Evolutionary conservation across 1,140 invertebrate genomes (phyloP), one percentile per base, ranked within the genome.

Genomic region (Luehdorfia chinensis): DNA sequence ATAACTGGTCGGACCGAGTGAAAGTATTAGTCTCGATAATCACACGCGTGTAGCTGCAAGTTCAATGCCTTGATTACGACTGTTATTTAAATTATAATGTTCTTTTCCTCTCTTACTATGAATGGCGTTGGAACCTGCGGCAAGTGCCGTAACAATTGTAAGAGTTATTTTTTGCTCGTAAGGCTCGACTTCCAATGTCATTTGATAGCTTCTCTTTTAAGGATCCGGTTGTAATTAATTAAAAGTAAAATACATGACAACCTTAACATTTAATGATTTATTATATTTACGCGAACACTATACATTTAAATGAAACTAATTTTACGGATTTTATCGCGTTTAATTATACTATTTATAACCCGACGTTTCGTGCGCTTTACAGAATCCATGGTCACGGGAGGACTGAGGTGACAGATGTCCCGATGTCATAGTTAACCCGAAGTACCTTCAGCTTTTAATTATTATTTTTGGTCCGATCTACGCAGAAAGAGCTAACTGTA

Each of bases 51-150:
- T 65, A 62, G 55, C 66, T 31, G 64, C 76, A 84, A 80, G 80
- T 84, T 84, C 80, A 84, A 80, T 84, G 80, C 65, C 75, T 83
- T 66, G 67, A 76, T 84, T 79, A 81, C 74, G 75, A 66, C 59
- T 71, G 71, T 77, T 79, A 77, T 74, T 72, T 62, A 77, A 77
- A 76, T 65, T 74, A 65, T 75, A 67, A 56, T 60, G 55, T 69
- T 67, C 51, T 62, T 73, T 72, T 64, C 62, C 68, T 81, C 76
- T 73, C 63, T 43, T 72, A 55, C 49, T 59, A 54, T 67, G 60
- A 70, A 73, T 68, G 64, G 59, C 53, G 51, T 45, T 11, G 50
- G 37, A 46, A 53, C 49, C 52, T 62, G 56, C 65, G 52, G 47
- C 65, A 62, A 48, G 57, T 68, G 66, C 52, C 47, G 62, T 67